These are phyloP conservation scores for Triplophysa bombifrons DNA, from an alignment of 2,797 vertebrate species.

Conservation along the genomic window DNA sequence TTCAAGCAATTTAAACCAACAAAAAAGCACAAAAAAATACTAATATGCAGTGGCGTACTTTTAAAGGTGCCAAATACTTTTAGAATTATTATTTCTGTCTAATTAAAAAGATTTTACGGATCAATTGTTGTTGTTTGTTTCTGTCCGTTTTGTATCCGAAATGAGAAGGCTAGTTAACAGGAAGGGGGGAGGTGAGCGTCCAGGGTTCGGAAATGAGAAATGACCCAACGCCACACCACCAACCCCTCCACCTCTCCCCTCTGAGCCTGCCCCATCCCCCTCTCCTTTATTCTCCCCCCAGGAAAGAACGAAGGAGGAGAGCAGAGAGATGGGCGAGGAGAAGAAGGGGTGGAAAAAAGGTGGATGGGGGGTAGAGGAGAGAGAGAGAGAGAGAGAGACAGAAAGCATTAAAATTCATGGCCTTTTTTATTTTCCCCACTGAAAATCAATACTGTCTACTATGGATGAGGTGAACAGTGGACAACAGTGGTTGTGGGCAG, in stretches of 20 bases:
- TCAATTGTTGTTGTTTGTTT: not conserved
- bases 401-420: slow-evolving; percentile 85
- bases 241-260: slow-evolving; percentile 46
- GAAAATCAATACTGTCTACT: slow-evolving; percentile 86
- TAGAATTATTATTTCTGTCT: too few relatives aligned
- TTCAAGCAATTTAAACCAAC: too few relatives aligned
- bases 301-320: slow-evolving; percentile 63
- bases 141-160: not conserved
- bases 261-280: slow-evolving; percentile 63
- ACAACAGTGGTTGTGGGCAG: slow-evolving; percentile 76
- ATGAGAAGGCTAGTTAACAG: slow-evolving; percentile 64
- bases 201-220: slow-evolving; percentile 66
- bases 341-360: slow-evolving; percentile 62
- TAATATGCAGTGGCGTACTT: too few relatives aligned
- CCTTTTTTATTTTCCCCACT: slow-evolving; percentile 83
- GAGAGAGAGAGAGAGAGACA: slow-evolving; percentile 62
- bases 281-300: slow-evolving; percentile 65
- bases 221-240: slow-evolving; percentile 62
- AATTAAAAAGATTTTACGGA: too few relatives aligned
- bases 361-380: slow-evolving; percentile 30
- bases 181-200: slow-evolving; percentile 43
- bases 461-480: slow-evolving; percentile 83
- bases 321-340: slow-evolving; percentile 62
- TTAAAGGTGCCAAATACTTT: too few relatives aligned
- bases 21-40: not conserved